Base-by-base conservation (phyloP, 2,797 vertebrate species). In the Melopsittacus undulatus region DNA sequence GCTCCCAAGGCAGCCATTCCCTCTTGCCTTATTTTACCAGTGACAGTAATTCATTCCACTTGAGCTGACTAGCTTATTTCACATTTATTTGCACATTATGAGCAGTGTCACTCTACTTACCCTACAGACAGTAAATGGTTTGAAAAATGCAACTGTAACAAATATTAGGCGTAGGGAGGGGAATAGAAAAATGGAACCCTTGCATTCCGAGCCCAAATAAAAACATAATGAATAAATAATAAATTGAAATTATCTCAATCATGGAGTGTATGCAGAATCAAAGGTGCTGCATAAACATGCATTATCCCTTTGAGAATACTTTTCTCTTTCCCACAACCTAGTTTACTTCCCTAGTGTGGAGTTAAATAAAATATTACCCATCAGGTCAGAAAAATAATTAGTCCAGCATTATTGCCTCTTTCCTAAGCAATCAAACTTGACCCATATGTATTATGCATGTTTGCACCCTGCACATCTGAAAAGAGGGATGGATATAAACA, bases 371-470 rank as follows among this genome's bases (percentile, higher is more conserved):
- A 97, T 97, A 98, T 97, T 97, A 97, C 96, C 96, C 90, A 95
- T 97, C 96, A 97, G 96, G 97, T 97, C 95, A 98, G 98, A 97
- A 98, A 97, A 98, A 98, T 97, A 98, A 98, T 98, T 98, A 98
- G 97, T 97, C 97, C 95, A 94, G 97, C 96, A 96, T 97, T 97
- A 97, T 98, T 96, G 96, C 82, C 90, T 97, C 95, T 96, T 94
- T 97, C 84, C 90, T 96, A 83, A 75, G 92, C 98, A 98, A 98
- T 98, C 98, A 97, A 95, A 97, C 95, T 94, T 97, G 97, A 98
- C 97, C 98, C 97, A 87, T 98, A 98, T 98, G 96, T 98, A 98
- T 98, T 98, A 98, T 98, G 97, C 94, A 98, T 98, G 86, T 95
- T 96, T 93, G 94, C 92, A 97, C 88, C 96, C 93, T 87, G 95